Percentiles rank a stretch among this genome's conserved stretches.
These are phyloP conservation scores for Tauraco hartlaubi DNA, from an alignment of 2,797 vertebrate genomes.

Conservation along the genomic window DNA sequence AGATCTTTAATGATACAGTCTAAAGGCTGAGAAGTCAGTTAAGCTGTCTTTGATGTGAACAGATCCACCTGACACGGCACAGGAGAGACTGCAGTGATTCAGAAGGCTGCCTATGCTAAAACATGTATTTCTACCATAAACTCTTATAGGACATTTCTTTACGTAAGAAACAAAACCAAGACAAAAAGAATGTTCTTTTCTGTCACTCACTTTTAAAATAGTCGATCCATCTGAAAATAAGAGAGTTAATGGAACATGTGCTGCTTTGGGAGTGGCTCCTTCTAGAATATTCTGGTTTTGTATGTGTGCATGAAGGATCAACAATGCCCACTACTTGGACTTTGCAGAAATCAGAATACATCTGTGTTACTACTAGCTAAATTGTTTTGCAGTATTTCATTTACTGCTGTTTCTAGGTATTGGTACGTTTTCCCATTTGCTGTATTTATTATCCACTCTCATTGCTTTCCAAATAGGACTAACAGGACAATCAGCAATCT, in stretches of 20 bases:
- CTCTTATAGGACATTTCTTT: background rate
- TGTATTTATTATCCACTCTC: background rate
- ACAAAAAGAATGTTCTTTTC: background rate
- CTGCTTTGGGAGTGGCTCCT: background rate
- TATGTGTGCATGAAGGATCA: background rate
- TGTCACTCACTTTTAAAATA: background rate
- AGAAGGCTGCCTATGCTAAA: background rate
- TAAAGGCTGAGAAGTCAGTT: conserved; percentile 10
- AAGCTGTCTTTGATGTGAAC: background rate
- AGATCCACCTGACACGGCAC: background rate
- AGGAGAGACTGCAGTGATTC: background rate
- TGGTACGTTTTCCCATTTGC: background rate
- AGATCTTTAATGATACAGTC: conserved; percentile 29
- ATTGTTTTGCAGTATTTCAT: background rate
- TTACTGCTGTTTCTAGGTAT: background rate
- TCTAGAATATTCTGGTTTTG: background rate
- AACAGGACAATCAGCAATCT: background rate
- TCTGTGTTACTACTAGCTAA: background rate
- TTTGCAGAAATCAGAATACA: background rate
- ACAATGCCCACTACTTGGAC: rapidly evolving
- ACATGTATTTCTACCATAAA: background rate
- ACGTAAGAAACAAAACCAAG: background rate
- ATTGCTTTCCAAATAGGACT: background rate
- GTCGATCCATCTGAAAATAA: background rate
- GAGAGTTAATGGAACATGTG: background rate